phyloP scores from a whole-genome alignment of 2,888 invertebrate species.

The Hypolimnas misippus region DNA sequence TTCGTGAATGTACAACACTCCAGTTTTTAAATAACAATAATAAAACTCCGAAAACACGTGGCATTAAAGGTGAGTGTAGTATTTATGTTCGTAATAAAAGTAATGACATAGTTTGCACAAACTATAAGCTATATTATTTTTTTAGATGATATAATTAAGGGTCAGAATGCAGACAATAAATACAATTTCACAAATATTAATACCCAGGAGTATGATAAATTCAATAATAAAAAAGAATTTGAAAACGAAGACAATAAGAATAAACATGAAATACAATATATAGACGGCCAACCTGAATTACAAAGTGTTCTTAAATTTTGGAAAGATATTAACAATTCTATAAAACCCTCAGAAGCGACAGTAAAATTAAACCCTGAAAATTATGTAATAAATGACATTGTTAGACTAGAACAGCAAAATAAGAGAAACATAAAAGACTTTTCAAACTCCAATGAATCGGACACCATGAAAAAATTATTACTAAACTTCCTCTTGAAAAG shows the following conservation, averaged over 20 bases:
- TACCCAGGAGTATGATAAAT: background rate
- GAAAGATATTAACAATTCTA: conserved; percentile 32
- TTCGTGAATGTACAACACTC: conserved; percentile 18
- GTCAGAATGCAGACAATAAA: background rate
- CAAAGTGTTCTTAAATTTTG: conserved; percentile 52
- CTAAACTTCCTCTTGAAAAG: conserved; percentile 14
- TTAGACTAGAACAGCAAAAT: conserved; percentile 22
- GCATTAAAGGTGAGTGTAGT: conserved; percentile 7
- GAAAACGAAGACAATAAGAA: conserved; percentile 33
- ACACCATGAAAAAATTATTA: conserved; percentile 26
- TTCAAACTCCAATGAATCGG: conserved; percentile 17
- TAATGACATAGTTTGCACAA: background rate
- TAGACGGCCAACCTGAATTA: conserved; percentile 43
- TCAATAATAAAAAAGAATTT: background rate
- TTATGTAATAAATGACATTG: conserved; percentile 13
- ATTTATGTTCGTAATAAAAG: background rate
- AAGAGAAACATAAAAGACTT: conserved; percentile 22
- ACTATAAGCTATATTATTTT: background rate
- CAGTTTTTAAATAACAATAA: conserved; percentile 16
- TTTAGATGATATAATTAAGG: background rate
- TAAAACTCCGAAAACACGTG: conserved; percentile 4
- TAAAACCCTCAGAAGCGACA: background rate
- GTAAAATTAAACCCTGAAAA: background rate
- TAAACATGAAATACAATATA: conserved; percentile 34
- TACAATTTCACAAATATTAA: background rate